Base-by-base conservation (phyloP, 2,797 vertebrate genomes). In the Neoniphon sammara region DNA sequence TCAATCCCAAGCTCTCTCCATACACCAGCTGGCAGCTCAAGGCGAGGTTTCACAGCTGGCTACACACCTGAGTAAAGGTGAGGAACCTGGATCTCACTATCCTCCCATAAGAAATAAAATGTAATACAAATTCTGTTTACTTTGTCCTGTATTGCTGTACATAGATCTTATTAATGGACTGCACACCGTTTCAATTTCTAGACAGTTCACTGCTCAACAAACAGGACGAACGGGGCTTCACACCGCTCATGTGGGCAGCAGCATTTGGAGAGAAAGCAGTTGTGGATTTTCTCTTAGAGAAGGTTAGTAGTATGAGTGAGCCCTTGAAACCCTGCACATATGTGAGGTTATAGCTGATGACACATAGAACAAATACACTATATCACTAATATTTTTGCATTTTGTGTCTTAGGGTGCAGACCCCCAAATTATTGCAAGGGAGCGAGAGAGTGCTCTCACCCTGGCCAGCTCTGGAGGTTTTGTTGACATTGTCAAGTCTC, bases 11-110 rank as follows among this genome's bases (percentile, higher is more conserved):
- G 98, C 95, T 0, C 87, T 99, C 52, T 98, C 98, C 58, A 92
- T 99, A 87, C 96, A 99, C 85, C 98, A 99, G 90, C 90, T 99
- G 0, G 97, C 98, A 0, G 97, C 97, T 18, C 97, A 98, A 47
- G 97, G 97, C 0, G 97, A 99, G 56, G 89, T 98, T 66, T 91
- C 91, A 72, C 96, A 96, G 85, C 93, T 98, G 56, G 95, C 94
- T 42, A 91, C 94, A 63, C 95, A 95, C 67, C 84, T 99, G 52
- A 91, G 85, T 63, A 97, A 94, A 96, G 97, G 98, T 98, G 75
- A 90, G 81, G n/a, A 61, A 34, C 25, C 3, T 58, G 44, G 4
- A 44, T 56, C 36, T 55, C 21, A 57, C 8, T 2, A 3, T 20
- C 20, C 30, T 64, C 1, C 4, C n/a, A 3, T 8, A 53, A 20